Percentiles rank a stretch among this genome's conserved stretches.
Conservation (phyloP, 2,113 vertebrate species). For the Pituophis catenifer region DNA sequence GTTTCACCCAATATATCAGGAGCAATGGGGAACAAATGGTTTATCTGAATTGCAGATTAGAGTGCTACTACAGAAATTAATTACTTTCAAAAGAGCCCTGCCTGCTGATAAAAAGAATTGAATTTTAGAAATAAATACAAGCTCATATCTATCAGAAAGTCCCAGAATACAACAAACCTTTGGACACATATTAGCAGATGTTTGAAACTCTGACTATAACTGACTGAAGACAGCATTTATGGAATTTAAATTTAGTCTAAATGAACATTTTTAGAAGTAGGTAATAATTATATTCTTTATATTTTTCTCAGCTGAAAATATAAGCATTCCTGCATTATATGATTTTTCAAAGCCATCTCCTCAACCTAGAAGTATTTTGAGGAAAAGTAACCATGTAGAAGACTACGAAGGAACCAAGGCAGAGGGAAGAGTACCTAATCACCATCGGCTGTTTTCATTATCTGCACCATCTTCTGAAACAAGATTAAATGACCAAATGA, state of each 20-base stretch:
- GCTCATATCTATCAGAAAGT: not conserved
- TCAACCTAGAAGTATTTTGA: slow-evolving; percentile 67
- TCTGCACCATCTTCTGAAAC: slow-evolving; percentile 54
- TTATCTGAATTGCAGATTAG: not conserved
- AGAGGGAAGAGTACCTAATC: slow-evolving; percentile 42
- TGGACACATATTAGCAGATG: not conserved
- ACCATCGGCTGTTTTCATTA: slow-evolving; percentile 48
- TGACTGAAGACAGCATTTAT: not conserved
- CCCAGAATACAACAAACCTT: not conserved
- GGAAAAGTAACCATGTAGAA: slow-evolving; percentile 41
- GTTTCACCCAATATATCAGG: not conserved
- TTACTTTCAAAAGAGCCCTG: not conserved
- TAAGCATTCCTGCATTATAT: slow-evolving; percentile 43
- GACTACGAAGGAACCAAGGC: slow-evolving; percentile 52
- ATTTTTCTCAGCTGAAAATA: slow-evolving; percentile 48
- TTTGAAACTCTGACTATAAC: not conserved
- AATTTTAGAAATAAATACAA: not conserved
- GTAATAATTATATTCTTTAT: not conserved
- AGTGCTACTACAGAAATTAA: not conserved
- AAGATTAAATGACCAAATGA: slow-evolving; percentile 36
- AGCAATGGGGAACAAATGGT: not conserved
- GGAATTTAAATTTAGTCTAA: not conserved
- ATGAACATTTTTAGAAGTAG: not conserved
- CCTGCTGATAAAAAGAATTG: not conserved
- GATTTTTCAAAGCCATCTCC: slow-evolving; percentile 74